phyloP scores from a whole-genome alignment of 2,797 vertebrate genomes.

The Propithecus perrieri region DNA sequence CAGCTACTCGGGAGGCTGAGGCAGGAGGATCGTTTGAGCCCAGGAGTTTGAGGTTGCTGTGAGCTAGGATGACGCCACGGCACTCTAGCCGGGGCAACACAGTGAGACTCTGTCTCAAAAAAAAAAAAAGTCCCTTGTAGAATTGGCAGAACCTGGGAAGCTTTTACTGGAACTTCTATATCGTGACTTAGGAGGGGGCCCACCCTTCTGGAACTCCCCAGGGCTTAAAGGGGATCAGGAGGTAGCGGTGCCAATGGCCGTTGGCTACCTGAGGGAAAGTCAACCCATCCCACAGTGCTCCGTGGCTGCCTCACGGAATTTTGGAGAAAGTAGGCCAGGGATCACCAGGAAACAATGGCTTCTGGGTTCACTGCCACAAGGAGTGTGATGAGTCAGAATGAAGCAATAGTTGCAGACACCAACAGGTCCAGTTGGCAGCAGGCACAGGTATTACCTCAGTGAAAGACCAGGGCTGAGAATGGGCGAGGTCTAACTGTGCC shows the following conservation, averaged over 20 bases:
- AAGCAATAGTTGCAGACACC: background rate
- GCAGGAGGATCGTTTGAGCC: no score
- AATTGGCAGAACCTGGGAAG: background rate
- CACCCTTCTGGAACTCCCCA: background rate
- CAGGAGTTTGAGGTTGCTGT: no score
- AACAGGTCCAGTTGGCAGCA: conserved; percentile 29
- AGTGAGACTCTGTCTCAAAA: no score
- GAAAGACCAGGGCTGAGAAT: background rate
- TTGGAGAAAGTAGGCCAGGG: conserved; percentile 34
- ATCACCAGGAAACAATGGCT: conserved; percentile 43
- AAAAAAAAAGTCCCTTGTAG: background rate
- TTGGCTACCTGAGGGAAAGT: background rate
- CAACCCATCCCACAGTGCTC: background rate
- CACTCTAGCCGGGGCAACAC: no score
- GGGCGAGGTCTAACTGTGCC: background rate
- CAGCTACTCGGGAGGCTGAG: no score
- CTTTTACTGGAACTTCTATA: background rate
- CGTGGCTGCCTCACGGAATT: background rate
- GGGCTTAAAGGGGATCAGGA: background rate
- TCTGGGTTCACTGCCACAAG: background rate
- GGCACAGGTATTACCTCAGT: conserved; percentile 16
- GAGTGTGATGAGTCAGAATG: background rate
- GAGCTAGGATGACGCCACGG: no score
- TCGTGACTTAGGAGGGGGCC: background rate
- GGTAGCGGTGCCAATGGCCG: background rate